Percentiles rank a stretch among this genome's conserved stretches.
These are phyloP conservation scores for Notolabrus celidotus DNA, from an alignment of 2,797 vertebrate genomes.

Conservation along the genomic window DNA sequence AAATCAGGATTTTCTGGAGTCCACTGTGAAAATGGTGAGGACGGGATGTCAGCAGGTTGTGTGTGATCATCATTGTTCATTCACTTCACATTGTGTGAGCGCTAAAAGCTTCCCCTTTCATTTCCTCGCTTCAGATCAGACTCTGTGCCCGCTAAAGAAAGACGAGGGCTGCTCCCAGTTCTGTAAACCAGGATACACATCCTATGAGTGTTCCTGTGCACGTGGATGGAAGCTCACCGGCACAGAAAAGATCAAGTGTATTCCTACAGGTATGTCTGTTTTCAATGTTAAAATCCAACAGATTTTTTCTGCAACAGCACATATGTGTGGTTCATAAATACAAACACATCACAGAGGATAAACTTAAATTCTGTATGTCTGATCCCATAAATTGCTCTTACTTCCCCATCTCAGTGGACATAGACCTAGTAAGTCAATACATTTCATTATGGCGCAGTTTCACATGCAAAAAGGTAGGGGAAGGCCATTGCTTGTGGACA, in stretches of 20 bases:
- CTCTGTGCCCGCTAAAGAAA: conserved; percentile 77
- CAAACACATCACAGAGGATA: neutral
- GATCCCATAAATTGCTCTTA: too few relatives aligned
- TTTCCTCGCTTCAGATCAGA: conserved; percentile 71
- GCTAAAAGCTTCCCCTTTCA: neutral
- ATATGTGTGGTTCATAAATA: neutral
- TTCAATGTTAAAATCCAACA: neutral
- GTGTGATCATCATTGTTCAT: neutral
- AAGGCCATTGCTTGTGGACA: too few relatives aligned
- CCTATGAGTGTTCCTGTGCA: conserved; percentile 84
- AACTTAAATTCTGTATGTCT: neutral
- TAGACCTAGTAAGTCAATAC: too few relatives aligned
- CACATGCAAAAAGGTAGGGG: too few relatives aligned
- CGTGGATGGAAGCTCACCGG: conserved; percentile 77
- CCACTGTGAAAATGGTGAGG: conserved; percentile 83
- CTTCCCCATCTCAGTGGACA: neutral
- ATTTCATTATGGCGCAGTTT: too few relatives aligned
- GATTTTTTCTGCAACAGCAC: neutral
- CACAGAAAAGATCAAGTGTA: conserved; percentile 71
- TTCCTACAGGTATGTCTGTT: conserved; percentile 73
- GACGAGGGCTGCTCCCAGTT: conserved; percentile 85
- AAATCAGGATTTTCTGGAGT: conserved; percentile 83
- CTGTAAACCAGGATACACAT: conserved; percentile 84
- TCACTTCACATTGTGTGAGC: neutral
- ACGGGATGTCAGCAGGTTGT: neutral